Evolutionary conservation across 2,888 invertebrate species (phyloP).

Genomic region (Hofmannophila pseudospretella): DNA sequence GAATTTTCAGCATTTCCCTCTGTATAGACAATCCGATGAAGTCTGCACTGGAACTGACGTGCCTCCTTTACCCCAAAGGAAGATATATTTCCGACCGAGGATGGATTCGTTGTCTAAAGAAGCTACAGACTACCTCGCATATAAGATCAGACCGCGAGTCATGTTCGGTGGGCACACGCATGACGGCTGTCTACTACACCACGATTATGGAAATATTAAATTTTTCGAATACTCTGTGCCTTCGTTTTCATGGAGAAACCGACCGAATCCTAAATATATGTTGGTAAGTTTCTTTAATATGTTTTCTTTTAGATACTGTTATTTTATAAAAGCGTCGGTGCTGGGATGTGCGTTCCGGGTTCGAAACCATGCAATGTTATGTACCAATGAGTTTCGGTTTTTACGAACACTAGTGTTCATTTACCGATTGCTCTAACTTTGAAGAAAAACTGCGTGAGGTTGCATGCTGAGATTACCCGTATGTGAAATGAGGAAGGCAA

Average conservation of each 20-base stretch:
- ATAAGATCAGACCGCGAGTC: conserved; percentile 83
- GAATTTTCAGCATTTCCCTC: conserved; percentile 94
- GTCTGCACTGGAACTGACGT: conserved; percentile 89
- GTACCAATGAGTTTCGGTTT: no score
- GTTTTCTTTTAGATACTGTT: no score
- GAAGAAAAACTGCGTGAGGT: no score
- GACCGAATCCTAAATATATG: conserved; percentile 92
- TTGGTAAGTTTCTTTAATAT: conserved; percentile 80
- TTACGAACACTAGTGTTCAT: no score
- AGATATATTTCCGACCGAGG: conserved; percentile 84
- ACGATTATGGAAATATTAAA: conserved; percentile 55
- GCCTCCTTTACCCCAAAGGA: conserved; percentile 83
- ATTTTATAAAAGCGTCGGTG: neutral
- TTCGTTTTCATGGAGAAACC: conserved; percentile 98
- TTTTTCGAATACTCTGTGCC: conserved; percentile 89
- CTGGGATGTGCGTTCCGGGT: neutral
- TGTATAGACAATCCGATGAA: conserved; percentile 91
- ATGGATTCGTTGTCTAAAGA: conserved; percentile 93
- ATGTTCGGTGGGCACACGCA: conserved; percentile 95
- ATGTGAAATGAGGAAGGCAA: neutral
- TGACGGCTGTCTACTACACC: conserved; percentile 86
- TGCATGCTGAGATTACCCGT: no score
- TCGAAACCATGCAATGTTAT: no score
- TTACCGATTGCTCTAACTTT: no score
- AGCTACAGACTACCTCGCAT: conserved; percentile 82